A percentile compares a stretch with the other conserved stretches of the same genome.
Evolutionary conservation across 2,113 vertebrate species (phyloP).

Genomic region (Otis tarda): DNA sequence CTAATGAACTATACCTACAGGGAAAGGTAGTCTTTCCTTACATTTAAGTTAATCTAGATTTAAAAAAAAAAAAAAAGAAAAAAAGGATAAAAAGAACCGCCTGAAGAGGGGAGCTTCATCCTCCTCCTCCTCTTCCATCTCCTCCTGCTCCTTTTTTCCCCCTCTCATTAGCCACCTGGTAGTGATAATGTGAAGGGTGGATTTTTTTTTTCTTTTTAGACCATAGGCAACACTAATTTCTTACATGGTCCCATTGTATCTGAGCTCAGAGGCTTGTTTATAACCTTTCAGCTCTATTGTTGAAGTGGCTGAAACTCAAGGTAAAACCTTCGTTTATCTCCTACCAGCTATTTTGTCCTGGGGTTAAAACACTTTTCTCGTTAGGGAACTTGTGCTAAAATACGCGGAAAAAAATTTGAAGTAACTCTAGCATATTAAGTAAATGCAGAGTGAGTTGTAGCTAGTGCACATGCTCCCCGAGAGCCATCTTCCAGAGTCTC

Average conservation of each 20-base stretch:
- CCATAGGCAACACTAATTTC: neutral
- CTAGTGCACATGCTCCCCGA: neutral
- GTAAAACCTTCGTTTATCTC: neutral
- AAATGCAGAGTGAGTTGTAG: neutral
- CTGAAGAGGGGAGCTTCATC: neutral
- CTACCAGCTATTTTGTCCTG: neutral
- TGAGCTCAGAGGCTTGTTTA: neutral
- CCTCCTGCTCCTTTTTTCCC: neutral
- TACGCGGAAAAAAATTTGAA: neutral
- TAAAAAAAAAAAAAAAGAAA: neutral
- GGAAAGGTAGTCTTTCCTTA: neutral
- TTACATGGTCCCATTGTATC: neutral
- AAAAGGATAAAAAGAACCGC: neutral
- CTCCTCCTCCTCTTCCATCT: neutral
- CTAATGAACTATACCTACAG: neutral
- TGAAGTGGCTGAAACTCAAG: neutral
- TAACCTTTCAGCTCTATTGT: neutral
- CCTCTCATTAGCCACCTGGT: neutral
- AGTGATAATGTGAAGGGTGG: neutral
- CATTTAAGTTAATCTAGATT: neutral
- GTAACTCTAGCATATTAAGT: neutral
- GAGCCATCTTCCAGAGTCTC: neutral
- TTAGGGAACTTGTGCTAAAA: neutral
- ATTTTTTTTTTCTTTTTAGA: neutral
- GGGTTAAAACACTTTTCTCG: neutral